Conservation (phyloP, 2,888 invertebrate species). For the Thymelicus lineola region DNA sequence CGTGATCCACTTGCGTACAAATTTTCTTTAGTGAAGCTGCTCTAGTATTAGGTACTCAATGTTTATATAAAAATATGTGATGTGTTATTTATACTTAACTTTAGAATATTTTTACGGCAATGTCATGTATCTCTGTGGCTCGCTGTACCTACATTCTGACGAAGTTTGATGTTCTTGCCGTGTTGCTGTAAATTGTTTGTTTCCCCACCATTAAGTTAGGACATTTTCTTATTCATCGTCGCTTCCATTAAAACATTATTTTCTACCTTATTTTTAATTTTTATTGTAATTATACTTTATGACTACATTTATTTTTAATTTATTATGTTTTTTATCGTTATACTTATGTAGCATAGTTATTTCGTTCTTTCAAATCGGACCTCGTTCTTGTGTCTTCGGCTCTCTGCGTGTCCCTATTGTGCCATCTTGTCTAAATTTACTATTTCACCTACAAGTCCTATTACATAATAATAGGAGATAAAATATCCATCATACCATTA, state of each 20-base stretch:
- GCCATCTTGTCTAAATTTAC: too few species aligned
- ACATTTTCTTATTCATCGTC: slow-evolving; percentile 11
- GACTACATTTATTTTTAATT: slow-evolving; percentile 21
- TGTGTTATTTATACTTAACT: too few species aligned
- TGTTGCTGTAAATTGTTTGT: slow-evolving; percentile 2
- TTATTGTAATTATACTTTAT: slow-evolving; percentile 11
- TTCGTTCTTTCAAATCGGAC: not conserved
- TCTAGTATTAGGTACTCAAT: too few species aligned
- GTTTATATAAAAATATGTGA: too few species aligned
- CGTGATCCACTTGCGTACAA: too few species aligned
- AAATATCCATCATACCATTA: too few species aligned
- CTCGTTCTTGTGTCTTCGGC: not conserved
- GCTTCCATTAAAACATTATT: slow-evolving; percentile 18
- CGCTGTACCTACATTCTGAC: slow-evolving; percentile 10
- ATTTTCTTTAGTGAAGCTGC: too few species aligned
- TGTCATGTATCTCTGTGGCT: not conserved
- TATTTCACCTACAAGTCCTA: too few species aligned
- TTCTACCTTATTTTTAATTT: slow-evolving; percentile 16
- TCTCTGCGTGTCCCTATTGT: too few species aligned
- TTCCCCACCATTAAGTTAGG: slow-evolving; percentile 12
- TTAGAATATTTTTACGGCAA: too few species aligned
- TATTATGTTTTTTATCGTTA: slow-evolving; percentile 21
- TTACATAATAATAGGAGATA: too few species aligned
- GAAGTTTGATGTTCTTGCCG: not conserved
- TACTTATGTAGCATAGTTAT: slow-evolving; percentile 6